Base-by-base conservation (phyloP, 2,888 invertebrate species). In the Dorcus hopei region DNA sequence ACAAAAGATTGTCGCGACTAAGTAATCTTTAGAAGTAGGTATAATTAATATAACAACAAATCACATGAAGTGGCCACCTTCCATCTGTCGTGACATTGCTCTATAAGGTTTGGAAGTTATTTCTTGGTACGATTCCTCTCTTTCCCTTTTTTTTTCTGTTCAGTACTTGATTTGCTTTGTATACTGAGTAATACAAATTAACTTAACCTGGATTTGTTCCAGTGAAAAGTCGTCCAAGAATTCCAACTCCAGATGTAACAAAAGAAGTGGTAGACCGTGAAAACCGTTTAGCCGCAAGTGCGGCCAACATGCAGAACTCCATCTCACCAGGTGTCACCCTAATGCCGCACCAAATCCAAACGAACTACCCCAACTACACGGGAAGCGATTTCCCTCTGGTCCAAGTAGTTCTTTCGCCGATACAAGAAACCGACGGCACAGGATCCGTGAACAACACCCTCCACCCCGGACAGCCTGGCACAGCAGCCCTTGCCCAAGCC, bases 191-290 rank as follows among this genome's bases (percentile, higher is more conserved):
- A 86, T 40, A 81, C 68, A 88, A 88, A 76, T 81, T 90, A 68
- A 90, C 89, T 74, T 88, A 88, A 3, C 80, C 83, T 9, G 79
- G 87, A 39, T 84, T 88, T 6, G 83, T 85, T 54, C 45, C 53
- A n/a, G 79, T 89, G 61, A 89, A 89, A 72, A 89, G 89, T 72
- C 84, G 93, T 55, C 93, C 93, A n/a, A 84, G 93, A 53, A 93
- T 94, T 67, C 93, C 93, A 41, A 93, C 93, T 6, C 93, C 93
- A 0, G 93, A 93, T 75, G 91, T 91, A 6, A 87, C 90, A 38
- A 92, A 91, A 77, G 92, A 93, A 76, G 85, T 87, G 19, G 81
- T 86, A 59, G 89, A 90, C 68, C 83, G 88, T 55, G 90, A 90
- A 71, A 85, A 85, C 72, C 82, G 87, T 55, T 77, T 89, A 45